Evolutionary conservation across 2,888 invertebrate genomes (phyloP), one percentile per base, ranked within the genome.

Genomic region (Platerodrilus igneus): DNA sequence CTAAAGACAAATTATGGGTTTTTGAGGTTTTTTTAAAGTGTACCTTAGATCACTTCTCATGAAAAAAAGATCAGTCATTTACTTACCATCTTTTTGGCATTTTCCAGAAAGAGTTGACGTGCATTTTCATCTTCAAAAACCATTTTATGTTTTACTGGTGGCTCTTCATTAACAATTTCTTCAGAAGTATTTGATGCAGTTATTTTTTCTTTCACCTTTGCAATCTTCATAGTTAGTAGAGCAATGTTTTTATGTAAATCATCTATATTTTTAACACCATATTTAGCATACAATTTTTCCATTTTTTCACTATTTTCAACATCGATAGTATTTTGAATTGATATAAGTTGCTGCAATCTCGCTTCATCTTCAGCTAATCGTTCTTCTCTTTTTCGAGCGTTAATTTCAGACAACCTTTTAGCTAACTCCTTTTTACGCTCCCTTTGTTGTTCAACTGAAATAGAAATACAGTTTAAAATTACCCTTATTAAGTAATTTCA

Each of bases 321-420:
- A 51, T 89, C 85, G 41, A 86, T 74, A 54, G 83, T 69, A 52
- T 84, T 88, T 66, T 88, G 83, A 41, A 91, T 76, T 27, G 81
- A 78, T 29, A 83, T 68, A 17, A 93, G 66, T 52, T 86, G 82
- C 56, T 81, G 81, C 20, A 94, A 64, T 59, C 86, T 86, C 51
- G 91, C 87, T 60, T 93, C 91, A 59, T 94, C 93, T 60, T 89
- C 89, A 3, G 83, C 84, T 16, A 94, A 70, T 60, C 87, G 81
- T 63, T 93, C 92, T 57, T 88, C 86, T 48, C 93, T 73, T 62
- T 91, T 87, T 31, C 88, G 78, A 1, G 90, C 89, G 64, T 93
- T 93, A 33, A 93, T 87, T 69, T 94, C 93, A 30, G 89, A 78
- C 34, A 94, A 70, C 14, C 93, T 75, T 23, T 82, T 74, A 0